phyloP scores from a whole-genome alignment of 2,888 invertebrate genomes.

The Iphiclides podalirius region DNA sequence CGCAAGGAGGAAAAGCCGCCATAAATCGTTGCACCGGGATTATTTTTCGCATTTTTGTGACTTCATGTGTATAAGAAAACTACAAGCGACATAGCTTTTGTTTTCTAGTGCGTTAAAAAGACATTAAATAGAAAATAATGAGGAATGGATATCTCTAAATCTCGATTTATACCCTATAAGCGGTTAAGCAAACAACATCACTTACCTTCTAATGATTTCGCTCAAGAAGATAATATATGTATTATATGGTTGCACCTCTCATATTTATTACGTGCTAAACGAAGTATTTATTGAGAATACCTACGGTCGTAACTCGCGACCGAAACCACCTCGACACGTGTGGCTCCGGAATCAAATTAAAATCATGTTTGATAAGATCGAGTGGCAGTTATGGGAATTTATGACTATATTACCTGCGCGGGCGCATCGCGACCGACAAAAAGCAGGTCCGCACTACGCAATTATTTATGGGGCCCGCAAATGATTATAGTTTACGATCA shows the following conservation, averaged over 20 bases:
- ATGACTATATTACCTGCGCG: conserved; percentile 80
- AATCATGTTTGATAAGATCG: conserved; percentile 80
- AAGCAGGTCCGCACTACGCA: conserved; percentile 68
- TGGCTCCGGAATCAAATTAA: conserved; percentile 79
- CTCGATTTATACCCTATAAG: no score
- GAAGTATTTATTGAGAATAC: conserved; percentile 35
- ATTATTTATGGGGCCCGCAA: conserved; percentile 76
- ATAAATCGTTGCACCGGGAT: no score
- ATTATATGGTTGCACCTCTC: background rate
- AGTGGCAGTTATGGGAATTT: conserved; percentile 80
- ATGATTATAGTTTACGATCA: conserved; percentile 78
- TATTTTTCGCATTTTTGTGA: no score
- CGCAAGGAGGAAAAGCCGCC: no score
- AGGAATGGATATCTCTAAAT: no score
- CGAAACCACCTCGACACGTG: conserved; percentile 73
- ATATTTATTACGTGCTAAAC: conserved; percentile 41
- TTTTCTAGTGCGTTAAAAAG: no score
- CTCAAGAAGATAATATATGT: no score
- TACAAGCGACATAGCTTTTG: no score
- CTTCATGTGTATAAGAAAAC: no score
- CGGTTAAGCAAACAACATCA: no score
- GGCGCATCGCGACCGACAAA: conserved; percentile 70
- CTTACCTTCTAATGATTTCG: no score
- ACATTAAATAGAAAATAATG: no score
- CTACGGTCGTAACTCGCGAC: conserved; percentile 64